These are phyloP conservation scores for Lasioglossum albipes DNA, from an alignment of 1,140 invertebrate genomes.

Conservation along the genomic window DNA sequence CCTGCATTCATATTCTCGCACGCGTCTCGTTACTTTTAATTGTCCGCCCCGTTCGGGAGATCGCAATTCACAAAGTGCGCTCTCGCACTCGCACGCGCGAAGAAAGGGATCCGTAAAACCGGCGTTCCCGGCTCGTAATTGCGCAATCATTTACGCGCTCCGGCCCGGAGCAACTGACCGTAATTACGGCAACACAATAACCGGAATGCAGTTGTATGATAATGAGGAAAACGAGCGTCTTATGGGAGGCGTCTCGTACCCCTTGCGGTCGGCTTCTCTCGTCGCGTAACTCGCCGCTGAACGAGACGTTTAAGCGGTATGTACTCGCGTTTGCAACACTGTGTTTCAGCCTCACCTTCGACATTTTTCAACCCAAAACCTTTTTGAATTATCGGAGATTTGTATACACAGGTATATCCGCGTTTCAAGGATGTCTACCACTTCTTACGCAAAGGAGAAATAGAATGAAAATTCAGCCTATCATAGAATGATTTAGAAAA, in stretches of 20 bases:
- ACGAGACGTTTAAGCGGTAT: neutral
- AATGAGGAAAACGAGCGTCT: conserved; percentile 47
- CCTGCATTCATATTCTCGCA: neutral
- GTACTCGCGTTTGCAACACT: too few species aligned
- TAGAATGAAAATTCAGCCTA: too few species aligned
- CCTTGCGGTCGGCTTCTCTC: conserved; percentile 19
- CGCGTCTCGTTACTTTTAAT: conserved; percentile 9
- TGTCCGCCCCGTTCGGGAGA: neutral
- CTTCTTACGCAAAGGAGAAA: too few species aligned
- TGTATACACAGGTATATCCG: too few species aligned
- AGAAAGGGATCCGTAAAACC: conserved; percentile 14
- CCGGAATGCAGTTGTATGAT: conserved; percentile 48
- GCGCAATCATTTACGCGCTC: conserved; percentile 38
- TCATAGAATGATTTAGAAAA: too few species aligned
- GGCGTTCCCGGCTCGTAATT: conserved; percentile 26
- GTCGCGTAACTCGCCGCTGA: conserved; percentile 21
- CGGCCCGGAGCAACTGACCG: conserved; percentile 37
- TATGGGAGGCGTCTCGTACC: conserved; percentile 6
- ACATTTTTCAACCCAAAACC: too few species aligned
- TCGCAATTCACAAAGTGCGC: neutral
- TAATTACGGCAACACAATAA: conserved; percentile 48
- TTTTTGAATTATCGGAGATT: too few species aligned
- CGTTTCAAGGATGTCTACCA: too few species aligned
- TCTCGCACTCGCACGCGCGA: neutral
- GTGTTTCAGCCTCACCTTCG: too few species aligned